These are phyloP conservation scores for Spilosoma lubricipeda DNA, from an alignment of 2,888 invertebrate genomes.

Conservation along the genomic window DNA sequence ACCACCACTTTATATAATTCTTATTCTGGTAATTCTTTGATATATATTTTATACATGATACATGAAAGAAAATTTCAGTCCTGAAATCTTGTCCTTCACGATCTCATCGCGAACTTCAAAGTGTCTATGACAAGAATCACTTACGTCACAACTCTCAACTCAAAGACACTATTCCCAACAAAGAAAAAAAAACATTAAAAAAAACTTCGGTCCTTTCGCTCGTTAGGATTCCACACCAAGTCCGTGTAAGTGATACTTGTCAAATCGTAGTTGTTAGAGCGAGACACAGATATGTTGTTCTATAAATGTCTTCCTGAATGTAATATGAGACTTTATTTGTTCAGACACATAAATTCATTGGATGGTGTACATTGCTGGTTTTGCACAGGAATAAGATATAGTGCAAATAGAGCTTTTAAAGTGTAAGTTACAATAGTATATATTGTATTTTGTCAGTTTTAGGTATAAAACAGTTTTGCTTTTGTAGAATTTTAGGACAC, in stretches of 20 bases:
- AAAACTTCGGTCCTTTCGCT: conserved; percentile 32
- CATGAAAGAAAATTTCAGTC: too few relatives aligned
- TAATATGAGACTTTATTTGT: conserved; percentile 52
- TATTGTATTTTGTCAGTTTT: too few relatives aligned
- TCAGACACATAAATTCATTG: conserved; percentile 11
- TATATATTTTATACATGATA: not conserved
- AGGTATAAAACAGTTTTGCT: too few relatives aligned
- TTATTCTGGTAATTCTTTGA: not conserved
- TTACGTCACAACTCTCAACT: conserved; percentile 13
- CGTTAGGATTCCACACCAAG: conserved; percentile 38
- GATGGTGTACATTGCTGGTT: conserved; percentile 29
- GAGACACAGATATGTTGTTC: conserved; percentile 52
- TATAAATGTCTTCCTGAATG: conserved; percentile 58
- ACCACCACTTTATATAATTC: too few relatives aligned
- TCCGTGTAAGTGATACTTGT: conserved; percentile 64
- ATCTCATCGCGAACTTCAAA: conserved; percentile 8
- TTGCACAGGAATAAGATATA: not conserved
- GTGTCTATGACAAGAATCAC: conserved; percentile 8
- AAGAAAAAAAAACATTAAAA: conserved; percentile 18
- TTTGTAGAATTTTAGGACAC: too few relatives aligned
- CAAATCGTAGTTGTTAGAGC: conserved; percentile 54
- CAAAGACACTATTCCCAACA: conserved; percentile 3
- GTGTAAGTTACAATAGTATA: too few relatives aligned
- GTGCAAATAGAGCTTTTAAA: too few relatives aligned
- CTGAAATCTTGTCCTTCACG: not conserved